A percentile compares a stretch with the other conserved stretches of the same genome.
phyloP scores from a whole-genome alignment of 2,113 vertebrate species.

The Zootoca vivipara region DNA sequence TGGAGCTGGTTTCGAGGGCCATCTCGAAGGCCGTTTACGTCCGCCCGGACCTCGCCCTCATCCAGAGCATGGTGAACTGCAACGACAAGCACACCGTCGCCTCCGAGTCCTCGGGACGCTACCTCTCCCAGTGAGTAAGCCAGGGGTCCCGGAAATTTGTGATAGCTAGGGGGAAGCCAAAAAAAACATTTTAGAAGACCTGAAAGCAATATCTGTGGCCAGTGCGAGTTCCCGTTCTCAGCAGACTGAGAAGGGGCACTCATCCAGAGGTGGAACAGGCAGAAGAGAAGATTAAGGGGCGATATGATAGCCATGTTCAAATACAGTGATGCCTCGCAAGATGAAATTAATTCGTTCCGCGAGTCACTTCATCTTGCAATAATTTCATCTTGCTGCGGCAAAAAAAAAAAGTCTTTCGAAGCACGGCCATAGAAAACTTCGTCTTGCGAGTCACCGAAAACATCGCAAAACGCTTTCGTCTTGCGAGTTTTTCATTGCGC shows the following conservation, averaged over 20 bases:
- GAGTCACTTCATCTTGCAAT: no score
- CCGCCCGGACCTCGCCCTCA: conserved; percentile 75
- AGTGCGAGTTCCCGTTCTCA: neutral
- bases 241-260: neutral
- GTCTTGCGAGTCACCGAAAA: no score
- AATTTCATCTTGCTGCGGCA: no score
- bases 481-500: no score
- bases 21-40: conserved; percentile 70
- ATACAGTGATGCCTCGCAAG: no score
- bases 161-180: no score
- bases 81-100: conserved; percentile 66
- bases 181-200: neutral
- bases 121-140: conserved; percentile 81
- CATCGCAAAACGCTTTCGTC: no score
- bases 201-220: neutral
- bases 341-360: no score
- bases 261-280: neutral
- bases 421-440: no score
- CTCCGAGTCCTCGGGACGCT: conserved; percentile 71
- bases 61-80: conserved; percentile 81
- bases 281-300: no score
- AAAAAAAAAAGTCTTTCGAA: no score
- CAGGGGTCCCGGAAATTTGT: neutral
- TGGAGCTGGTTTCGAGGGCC: conserved; percentile 82
- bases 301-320: no score